These are phyloP conservation scores for Willisornis vidua DNA, from an alignment of 2,113 vertebrate species.

Conservation along the genomic window DNA sequence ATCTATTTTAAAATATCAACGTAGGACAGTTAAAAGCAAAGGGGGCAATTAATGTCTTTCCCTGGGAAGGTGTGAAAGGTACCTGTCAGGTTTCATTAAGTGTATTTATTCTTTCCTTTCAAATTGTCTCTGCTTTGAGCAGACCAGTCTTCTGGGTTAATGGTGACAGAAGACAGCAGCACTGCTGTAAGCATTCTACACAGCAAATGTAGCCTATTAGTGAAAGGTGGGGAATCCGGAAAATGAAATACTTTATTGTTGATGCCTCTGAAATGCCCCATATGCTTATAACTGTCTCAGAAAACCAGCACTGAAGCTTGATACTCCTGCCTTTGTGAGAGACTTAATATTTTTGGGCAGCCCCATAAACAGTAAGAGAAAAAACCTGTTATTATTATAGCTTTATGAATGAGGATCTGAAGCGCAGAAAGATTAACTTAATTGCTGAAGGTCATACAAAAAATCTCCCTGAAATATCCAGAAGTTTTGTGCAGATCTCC, in stretches of 20 bases:
- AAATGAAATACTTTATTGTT: not conserved
- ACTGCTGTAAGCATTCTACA: not conserved
- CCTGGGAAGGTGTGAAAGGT: slow-evolving; percentile 59
- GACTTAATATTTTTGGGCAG: not conserved
- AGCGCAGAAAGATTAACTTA: not conserved
- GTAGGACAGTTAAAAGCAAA: slow-evolving; percentile 64
- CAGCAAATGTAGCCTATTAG: not conserved
- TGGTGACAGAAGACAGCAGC: slow-evolving; percentile 38
- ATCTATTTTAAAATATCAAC: slow-evolving; percentile 61
- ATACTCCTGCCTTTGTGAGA: not conserved
- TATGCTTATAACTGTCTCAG: not conserved
- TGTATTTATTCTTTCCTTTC: slow-evolving; percentile 61
- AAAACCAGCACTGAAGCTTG: not conserved
- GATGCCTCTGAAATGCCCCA: not conserved
- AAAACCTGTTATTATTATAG: not conserved
- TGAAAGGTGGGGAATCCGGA: not conserved
- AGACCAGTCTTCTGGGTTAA: slow-evolving; percentile 42
- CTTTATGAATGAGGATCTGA: not conserved
- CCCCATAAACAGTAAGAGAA: not conserved
- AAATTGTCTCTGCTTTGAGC: slow-evolving; percentile 50
- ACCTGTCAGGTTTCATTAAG: slow-evolving; percentile 62
- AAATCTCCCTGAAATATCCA: not conserved
- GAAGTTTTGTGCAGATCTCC: not conserved
- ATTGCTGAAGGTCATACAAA: not conserved
- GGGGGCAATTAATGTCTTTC: slow-evolving; percentile 65